A percentile compares a stretch with the other conserved stretches of the same genome.
Evolutionary conservation across 2,888 invertebrate species (phyloP).

Genomic region (Phortica okadai): DNA sequence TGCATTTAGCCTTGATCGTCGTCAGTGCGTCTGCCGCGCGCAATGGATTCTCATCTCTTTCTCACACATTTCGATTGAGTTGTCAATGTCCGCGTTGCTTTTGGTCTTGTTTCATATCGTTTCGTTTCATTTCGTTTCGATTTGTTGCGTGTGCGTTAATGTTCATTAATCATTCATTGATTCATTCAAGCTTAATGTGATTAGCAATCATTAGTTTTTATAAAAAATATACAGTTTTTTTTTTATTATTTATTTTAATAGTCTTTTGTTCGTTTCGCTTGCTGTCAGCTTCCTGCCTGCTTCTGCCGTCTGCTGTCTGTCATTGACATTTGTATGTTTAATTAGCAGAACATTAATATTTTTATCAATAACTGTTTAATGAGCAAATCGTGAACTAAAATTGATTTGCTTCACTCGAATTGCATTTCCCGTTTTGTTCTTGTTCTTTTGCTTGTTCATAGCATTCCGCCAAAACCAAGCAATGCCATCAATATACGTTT

Average conservation of each 20-base stretch:
- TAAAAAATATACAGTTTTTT: neutral
- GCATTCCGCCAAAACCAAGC: too few relatives aligned
- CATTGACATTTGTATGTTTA: too few relatives aligned
- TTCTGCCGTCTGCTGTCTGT: neutral
- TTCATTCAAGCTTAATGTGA: neutral
- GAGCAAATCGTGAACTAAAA: too few relatives aligned
- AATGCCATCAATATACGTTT: too few relatives aligned
- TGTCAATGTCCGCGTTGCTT: neutral
- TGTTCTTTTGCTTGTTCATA: too few relatives aligned
- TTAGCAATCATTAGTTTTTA: neutral
- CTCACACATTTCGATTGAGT: too few relatives aligned
- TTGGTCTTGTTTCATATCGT: neutral
- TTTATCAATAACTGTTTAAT: too few relatives aligned
- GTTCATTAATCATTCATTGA: neutral
- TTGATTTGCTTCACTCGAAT: too few relatives aligned
- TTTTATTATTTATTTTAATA: neutral
- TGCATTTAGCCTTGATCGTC: slow-evolving; percentile 6
- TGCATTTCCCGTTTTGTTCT: too few relatives aligned
- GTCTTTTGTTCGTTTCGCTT: neutral
- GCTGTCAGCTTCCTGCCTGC: neutral
- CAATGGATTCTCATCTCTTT: neutral
- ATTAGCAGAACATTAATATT: too few relatives aligned
- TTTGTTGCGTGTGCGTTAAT: neutral
- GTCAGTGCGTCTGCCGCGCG: slow-evolving; percentile 4
- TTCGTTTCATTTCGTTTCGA: neutral